These are phyloP conservation scores for Crossoptilon crossoptilon DNA, from an alignment of 2,797 vertebrate genomes.

Conservation along the genomic window DNA sequence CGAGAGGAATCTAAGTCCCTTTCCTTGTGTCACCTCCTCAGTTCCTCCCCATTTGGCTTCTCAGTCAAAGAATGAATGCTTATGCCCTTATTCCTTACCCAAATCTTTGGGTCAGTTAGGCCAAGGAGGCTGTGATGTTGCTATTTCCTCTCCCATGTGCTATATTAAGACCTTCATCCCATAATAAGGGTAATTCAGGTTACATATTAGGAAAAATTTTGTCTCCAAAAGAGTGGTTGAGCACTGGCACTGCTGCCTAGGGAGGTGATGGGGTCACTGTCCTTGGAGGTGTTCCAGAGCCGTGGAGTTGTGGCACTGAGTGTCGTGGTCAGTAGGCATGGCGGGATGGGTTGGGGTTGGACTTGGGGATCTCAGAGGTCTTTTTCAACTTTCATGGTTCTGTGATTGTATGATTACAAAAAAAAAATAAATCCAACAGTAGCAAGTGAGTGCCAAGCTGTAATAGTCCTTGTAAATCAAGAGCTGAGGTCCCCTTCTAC, in stretches of 20 bases:
- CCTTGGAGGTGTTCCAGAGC: too few species aligned
- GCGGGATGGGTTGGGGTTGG: too few species aligned
- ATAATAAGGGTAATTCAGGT: too few species aligned
- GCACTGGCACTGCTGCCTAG: too few species aligned
- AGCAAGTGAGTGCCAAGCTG: fast-evolving
- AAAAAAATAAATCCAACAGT: background rate
- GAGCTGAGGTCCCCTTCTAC: background rate
- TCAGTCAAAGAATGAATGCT: background rate
- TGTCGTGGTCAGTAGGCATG: too few species aligned
- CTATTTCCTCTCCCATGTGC: background rate
- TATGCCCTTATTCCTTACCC: background rate
- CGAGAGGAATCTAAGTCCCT: background rate
- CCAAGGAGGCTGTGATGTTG: background rate
- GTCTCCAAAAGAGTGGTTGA: too few species aligned
- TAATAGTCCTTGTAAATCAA: too few species aligned
- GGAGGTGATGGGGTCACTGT: too few species aligned
- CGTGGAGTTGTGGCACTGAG: too few species aligned
- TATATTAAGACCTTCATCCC: background rate
- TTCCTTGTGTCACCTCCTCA: background rate
- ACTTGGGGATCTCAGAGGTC: too few species aligned
- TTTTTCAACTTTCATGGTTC: too few species aligned
- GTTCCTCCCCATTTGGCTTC: background rate
- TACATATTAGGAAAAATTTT: too few species aligned
- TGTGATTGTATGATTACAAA: background rate
- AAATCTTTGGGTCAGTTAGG: background rate